Base-by-base conservation (phyloP, 2,888 invertebrate genomes). In the Odontocolon sp. region DNA sequence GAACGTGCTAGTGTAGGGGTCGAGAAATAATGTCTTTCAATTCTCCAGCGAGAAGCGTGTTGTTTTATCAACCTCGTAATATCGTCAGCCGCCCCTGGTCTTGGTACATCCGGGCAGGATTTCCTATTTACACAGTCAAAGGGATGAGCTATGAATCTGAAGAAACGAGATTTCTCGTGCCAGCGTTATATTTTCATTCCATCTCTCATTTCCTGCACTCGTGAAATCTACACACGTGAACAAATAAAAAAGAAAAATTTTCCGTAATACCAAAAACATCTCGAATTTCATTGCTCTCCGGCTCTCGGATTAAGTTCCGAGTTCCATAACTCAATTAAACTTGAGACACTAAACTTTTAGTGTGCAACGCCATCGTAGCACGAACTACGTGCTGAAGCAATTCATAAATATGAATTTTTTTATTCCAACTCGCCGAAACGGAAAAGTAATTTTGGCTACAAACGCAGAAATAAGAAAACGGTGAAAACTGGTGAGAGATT, bases 141-240 rank as follows among this genome's bases (percentile, higher is more conserved):
- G 11, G 28, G 14, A 52, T 28, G 50, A 26, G 28, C 18, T 18
- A 64, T 50, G 64, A 47, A 64, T 64, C n/a, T n/a, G n/a, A n/a
- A n/a, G n/a, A n/a, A n/a, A n/a, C n/a, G n/a, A n/a, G n/a, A n/a
- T n/a, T n/a, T 59, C 40, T 59, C 42, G 28, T 38, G 18, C 26
- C 18, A 9, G 16, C 16, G 11, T 8, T 38, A n/a, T 36, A 33
- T 57, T 68, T 28, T 57, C 38, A 36, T 8, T 31, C 56, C 18
- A n/a, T 56, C 45, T 61, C 16, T n/a, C 52, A 56, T 54, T 74
- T 63, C 74, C 68, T 59, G 61, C n/a, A 54, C 52, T 42, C 8
- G 8, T 6, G 11, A 18, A 68, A 47, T 26, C 8, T 18, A 68
- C 31, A 21, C 33, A n/a, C 21, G 38, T 14, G 68, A 68, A 14